These are phyloP conservation scores for Chironomus tentans DNA, from an alignment of 2,888 invertebrate genomes.

Conservation along the genomic window DNA sequence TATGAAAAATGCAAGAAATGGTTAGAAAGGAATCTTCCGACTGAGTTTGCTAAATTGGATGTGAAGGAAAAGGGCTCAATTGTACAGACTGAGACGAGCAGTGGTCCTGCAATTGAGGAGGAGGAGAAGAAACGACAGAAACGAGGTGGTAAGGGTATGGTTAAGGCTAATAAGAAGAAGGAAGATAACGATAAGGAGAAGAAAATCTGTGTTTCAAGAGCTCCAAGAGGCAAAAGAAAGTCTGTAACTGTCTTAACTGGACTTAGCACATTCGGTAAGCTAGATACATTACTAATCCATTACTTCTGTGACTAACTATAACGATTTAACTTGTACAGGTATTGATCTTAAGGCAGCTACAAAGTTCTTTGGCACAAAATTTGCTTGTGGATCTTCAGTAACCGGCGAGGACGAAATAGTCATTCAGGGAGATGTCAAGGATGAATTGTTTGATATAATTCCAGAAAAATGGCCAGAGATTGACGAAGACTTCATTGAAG, in stretches of 20 bases:
- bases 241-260: conserved; percentile 96
- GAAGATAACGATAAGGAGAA: conserved; percentile 84
- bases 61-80: neutral
- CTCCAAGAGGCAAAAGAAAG: conserved; percentile 97
- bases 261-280: conserved; percentile 80
- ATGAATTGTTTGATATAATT: conserved; percentile 94
- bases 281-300: neutral
- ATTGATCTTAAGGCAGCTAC: conserved; percentile 97
- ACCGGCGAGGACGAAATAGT: conserved; percentile 99
- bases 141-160: conserved; percentile 91
- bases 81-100: conserved; percentile 30
- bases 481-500: conserved; percentile 86
- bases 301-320: neutral
- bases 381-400: conserved; percentile 98
- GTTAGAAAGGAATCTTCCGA: conserved; percentile 89
- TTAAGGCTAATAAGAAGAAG: conserved; percentile 84
- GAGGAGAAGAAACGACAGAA: conserved; percentile 95
- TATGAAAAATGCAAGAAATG: conserved; percentile 96
- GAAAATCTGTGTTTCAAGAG: conserved; percentile 73
- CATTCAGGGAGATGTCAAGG: conserved; percentile 97
- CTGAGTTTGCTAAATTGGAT: conserved; percentile 79
- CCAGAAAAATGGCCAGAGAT: conserved; percentile 98
- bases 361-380: conserved; percentile 94
- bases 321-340: conserved; percentile 48
- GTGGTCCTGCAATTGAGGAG: conserved; percentile 63